A percentile compares a stretch with the other conserved stretches of the same genome.
phyloP scores from a whole-genome alignment of 1,140 invertebrate genomes.

The Temnothorax nylanderi region DNA sequence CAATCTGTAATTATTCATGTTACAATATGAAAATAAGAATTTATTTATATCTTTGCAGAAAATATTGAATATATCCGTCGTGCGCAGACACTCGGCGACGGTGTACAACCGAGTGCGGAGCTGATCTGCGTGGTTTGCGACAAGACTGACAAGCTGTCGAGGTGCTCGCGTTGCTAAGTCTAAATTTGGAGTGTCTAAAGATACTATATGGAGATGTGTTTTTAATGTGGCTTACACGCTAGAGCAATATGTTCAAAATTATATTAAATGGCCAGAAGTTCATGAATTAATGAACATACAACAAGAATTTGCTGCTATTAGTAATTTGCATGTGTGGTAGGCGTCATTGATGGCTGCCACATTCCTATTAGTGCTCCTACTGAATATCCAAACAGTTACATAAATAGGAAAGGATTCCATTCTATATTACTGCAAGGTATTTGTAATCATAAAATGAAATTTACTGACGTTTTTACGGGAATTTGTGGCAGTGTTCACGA shows the following conservation, averaged over 20 bases:
- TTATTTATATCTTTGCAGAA: no score
- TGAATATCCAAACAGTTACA: neutral
- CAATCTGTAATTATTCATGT: no score
- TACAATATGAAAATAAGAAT: no score
- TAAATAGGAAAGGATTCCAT: neutral
- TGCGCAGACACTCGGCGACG: conserved; percentile 67
- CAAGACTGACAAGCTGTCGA: conserved; percentile 88
- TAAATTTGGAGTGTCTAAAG: neutral
- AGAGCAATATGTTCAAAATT: neutral
- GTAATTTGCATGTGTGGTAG: neutral
- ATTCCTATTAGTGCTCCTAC: neutral
- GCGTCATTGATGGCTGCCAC: neutral
- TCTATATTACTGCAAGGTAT: conserved; percentile 20
- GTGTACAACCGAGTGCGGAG: conserved; percentile 39
- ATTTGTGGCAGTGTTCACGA: conserved; percentile 31
- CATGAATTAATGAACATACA: neutral
- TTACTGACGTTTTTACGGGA: conserved; percentile 15
- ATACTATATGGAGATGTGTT: conserved; percentile 5
- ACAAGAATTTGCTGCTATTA: neutral
- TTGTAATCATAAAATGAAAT: conserved; percentile 1
- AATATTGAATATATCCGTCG: conserved; percentile 52
- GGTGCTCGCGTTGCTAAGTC: conserved; percentile 90
- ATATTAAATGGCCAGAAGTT: conserved; percentile 5
- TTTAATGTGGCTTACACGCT: neutral
- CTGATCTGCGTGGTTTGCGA: conserved; percentile 89